A percentile compares a stretch with the other conserved stretches of the same genome.
Evolutionary conservation across 2,888 invertebrate species (phyloP).

Genomic region (Acanthoscelides obtectus): DNA sequence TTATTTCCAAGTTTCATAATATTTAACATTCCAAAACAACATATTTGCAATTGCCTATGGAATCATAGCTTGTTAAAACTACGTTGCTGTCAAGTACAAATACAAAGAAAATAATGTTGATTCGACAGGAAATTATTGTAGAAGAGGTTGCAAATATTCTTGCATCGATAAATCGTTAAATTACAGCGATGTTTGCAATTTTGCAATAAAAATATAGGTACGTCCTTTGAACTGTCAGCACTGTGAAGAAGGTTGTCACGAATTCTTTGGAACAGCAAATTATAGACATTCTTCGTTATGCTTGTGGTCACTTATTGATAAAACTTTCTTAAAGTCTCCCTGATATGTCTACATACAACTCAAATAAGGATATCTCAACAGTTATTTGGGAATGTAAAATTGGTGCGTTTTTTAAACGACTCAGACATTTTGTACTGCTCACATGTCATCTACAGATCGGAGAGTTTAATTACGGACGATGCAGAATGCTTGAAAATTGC

Average conservation of each 20-base stretch:
- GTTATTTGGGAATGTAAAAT: too few species aligned
- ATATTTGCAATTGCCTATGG: too few species aligned
- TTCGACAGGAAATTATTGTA: slow-evolving; percentile 1
- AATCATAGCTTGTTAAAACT: too few species aligned
- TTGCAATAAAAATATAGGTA: not conserved
- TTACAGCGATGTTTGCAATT: not conserved
- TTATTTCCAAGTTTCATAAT: too few species aligned
- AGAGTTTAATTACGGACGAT: too few species aligned
- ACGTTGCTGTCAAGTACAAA: not conserved
- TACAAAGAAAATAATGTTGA: not conserved
- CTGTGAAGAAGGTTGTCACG: not conserved
- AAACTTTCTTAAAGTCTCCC: not conserved
- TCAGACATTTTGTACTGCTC: too few species aligned
- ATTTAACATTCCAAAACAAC: too few species aligned
- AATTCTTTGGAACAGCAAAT: not conserved
- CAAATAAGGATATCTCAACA: too few species aligned
- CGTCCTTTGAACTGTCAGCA: not conserved
- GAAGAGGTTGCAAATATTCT: slow-evolving; percentile 2
- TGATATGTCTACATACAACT: not conserved
- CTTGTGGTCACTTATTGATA: not conserved
- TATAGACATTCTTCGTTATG: not conserved
- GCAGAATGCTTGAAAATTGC: too few species aligned
- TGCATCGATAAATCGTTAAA: slow-evolving; percentile 5
- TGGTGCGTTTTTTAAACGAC: too few species aligned
- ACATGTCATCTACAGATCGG: too few species aligned